phyloP scores from a whole-genome alignment of 2,888 invertebrate genomes.

The Eilema sororculum region DNA sequence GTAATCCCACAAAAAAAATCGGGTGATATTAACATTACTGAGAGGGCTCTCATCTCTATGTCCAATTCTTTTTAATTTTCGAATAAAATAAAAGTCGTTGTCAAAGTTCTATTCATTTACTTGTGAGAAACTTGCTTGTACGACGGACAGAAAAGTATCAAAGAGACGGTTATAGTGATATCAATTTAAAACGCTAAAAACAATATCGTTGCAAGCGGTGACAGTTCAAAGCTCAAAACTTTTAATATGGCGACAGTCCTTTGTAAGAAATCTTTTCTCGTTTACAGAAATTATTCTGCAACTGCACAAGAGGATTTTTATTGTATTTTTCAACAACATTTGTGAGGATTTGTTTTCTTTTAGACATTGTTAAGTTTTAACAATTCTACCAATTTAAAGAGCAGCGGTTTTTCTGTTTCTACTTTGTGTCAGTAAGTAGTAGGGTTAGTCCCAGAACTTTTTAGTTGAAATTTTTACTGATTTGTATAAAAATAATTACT shows the following conservation, averaged over 20 bases:
- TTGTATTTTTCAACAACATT: background rate
- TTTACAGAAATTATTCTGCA: constrained; percentile 3
- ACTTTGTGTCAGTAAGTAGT: background rate
- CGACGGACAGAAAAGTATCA: background rate
- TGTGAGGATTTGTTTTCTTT: background rate
- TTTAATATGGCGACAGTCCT: constrained; percentile 12
- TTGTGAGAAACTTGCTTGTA: too few species aligned
- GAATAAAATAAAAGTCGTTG: too few species aligned
- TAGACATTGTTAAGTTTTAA: background rate
- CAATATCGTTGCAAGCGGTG: constrained; percentile 18
- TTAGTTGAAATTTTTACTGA: too few species aligned
- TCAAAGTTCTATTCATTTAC: too few species aligned
- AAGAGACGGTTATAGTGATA: constrained; percentile 6
- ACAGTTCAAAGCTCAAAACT: constrained; percentile 5
- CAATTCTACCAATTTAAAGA: background rate
- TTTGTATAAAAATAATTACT: too few species aligned
- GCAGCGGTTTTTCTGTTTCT: background rate
- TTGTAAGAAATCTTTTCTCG: constrained; percentile 7
- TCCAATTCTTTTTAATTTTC: too few species aligned
- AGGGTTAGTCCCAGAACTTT: too few species aligned
- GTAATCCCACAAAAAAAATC: too few species aligned
- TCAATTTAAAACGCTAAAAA: constrained; percentile 21
- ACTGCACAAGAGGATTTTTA: background rate
- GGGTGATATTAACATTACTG: too few species aligned
- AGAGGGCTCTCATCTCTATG: too few species aligned